phyloP scores from a whole-genome alignment of 1,140 invertebrate genomes.

The Bombus confusus region DNA sequence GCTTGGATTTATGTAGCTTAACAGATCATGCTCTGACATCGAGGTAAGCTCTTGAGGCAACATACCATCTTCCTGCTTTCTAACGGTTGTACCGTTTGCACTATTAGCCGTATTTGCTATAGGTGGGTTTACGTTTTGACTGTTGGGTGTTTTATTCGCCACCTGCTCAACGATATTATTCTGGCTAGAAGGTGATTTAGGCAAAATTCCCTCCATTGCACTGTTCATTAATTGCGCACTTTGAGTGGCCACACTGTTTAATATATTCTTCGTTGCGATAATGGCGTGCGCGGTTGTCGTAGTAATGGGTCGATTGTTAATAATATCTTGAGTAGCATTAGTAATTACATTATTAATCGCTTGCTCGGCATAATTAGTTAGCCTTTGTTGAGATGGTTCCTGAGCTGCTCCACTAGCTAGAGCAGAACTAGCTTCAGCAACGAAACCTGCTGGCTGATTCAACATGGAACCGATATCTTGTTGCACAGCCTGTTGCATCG shows the following conservation, averaged over 20 bases:
- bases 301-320: conserved; percentile 79
- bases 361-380: conserved; percentile 79
- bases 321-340: conserved; percentile 80
- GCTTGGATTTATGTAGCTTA: conserved; percentile 93
- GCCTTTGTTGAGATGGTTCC: conserved; percentile 77
- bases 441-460: conserved; percentile 78
- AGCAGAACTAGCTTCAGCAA: conserved; percentile 79
- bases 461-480: conserved; percentile 80
- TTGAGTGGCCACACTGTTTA: conserved; percentile 80
- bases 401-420: conserved; percentile 78
- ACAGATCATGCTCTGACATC: conserved; percentile 92
- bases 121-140: conserved; percentile 69
- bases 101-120: conserved; percentile 69
- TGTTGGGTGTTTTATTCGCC: conserved; percentile 71
- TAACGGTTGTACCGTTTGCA: conserved; percentile 59
- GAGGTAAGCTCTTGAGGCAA: conserved; percentile 88
- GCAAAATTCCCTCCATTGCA: conserved; percentile 79
- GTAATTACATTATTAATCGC: conserved; percentile 80
- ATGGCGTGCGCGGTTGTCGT: conserved; percentile 80
- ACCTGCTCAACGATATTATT: conserved; percentile 79
- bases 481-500: conserved; percentile 80
- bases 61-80: conserved; percentile 81
- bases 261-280: conserved; percentile 81
- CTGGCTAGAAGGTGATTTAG: conserved; percentile 76
- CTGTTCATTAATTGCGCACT: conserved; percentile 81